Evolutionary conservation across 64 coral and sea anemone genomes (phyloP).

Genomic region (Porites australiensis): DNA sequence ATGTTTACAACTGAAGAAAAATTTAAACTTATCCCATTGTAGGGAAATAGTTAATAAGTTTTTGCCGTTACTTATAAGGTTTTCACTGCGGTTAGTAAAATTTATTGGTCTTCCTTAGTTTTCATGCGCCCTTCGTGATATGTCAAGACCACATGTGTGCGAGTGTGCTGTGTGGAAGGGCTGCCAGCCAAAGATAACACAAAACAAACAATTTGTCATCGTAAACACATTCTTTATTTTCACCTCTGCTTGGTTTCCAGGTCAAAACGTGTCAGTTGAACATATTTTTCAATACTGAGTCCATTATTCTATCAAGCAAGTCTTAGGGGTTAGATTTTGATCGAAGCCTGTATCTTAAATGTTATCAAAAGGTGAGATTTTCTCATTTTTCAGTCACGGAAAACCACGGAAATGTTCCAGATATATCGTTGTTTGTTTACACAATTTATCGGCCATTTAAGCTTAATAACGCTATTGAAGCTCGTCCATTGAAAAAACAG

Average conservation of each 20-base stretch:
- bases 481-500: neutral
- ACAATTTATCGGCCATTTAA: neutral
- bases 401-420: no score
- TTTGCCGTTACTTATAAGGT: no score
- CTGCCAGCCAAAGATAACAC: neutral
- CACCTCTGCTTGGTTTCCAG: neutral
- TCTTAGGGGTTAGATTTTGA: no score
- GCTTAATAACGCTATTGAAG: neutral
- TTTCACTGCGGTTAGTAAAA: neutral
- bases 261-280: neutral
- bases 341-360: no score
- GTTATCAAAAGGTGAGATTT: no score
- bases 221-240: neutral
- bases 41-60: no score
- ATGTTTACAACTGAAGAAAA: no score
- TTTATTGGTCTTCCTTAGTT: neutral
- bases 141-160: neutral
- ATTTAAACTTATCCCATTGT: no score
- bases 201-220: neutral
- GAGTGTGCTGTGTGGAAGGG: neutral
- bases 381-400: no score
- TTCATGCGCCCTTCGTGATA: no score
- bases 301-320: no score
- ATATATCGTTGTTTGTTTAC: neutral
- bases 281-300: neutral